phyloP scores from a whole-genome alignment of 1,140 invertebrate genomes.

The Drosophila sulfurigaster region DNA sequence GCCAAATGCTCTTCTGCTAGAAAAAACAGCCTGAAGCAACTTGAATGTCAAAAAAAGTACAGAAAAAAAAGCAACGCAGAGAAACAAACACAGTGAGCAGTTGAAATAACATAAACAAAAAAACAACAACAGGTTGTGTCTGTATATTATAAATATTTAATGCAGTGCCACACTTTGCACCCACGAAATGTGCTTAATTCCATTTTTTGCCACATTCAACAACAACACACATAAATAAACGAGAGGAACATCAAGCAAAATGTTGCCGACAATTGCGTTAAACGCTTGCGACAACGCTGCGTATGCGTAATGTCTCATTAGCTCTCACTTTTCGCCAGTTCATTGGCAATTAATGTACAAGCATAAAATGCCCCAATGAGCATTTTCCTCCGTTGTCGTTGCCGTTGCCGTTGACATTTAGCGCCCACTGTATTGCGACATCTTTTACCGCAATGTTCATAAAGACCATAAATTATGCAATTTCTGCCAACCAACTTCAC shows the following conservation, averaged over 20 bases:
- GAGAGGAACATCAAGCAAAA: neutral
- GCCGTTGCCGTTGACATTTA: slow-evolving; percentile 13
- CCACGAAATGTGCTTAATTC: slow-evolving; percentile 33
- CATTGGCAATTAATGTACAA: slow-evolving; percentile 53
- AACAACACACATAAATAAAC: neutral
- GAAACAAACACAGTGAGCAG: neutral
- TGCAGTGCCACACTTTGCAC: slow-evolving; percentile 12
- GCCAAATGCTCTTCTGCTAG: slow-evolving; percentile 26
- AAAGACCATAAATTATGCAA: slow-evolving; percentile 53
- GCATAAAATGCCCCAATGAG: slow-evolving; percentile 31
- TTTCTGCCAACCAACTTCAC: neutral
- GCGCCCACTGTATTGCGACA: neutral
- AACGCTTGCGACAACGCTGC: slow-evolving; percentile 51
- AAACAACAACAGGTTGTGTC: slow-evolving; percentile 16
- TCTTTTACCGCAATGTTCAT: slow-evolving; percentile 8
- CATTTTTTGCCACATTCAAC: slow-evolving; percentile 37
- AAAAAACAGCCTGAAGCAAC: slow-evolving; percentile 37
- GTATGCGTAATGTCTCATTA: slow-evolving; percentile 57
- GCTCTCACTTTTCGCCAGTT: slow-evolving; percentile 36
- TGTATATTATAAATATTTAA: slow-evolving; percentile 46
- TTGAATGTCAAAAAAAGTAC: neutral
- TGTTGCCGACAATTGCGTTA: slow-evolving; percentile 42
- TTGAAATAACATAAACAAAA: slow-evolving; percentile 2
- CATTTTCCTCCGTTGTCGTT: no score
- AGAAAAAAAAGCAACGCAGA: neutral